phyloP scores from a whole-genome alignment of 2,113 vertebrate genomes.

The Anser brachyrhynchus region DNA sequence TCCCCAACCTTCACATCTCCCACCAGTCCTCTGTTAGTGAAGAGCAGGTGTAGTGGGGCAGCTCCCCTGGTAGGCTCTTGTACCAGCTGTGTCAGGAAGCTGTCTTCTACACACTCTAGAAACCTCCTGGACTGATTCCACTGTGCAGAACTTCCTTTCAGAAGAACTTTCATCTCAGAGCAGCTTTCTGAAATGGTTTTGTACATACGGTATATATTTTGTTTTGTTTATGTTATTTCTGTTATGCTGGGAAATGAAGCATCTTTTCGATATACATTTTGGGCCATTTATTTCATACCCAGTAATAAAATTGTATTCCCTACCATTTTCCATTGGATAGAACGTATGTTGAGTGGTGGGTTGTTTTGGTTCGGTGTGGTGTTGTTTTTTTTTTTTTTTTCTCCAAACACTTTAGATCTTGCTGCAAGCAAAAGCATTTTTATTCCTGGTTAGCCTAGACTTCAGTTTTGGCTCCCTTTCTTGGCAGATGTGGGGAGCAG shows the following conservation, averaged over 20 bases:
- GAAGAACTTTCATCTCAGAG: neutral
- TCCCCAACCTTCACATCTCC: no score
- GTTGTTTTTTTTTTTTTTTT: neutral
- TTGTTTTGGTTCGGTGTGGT: no score
- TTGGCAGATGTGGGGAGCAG: neutral
- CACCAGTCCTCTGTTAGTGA: no score
- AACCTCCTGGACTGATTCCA: no score
- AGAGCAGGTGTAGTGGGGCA: no score
- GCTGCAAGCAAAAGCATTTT: neutral
- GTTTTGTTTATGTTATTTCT: neutral
- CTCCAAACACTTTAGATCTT: neutral
- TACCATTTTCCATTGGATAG: neutral
- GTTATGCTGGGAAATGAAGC: neutral
- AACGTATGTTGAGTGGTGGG: neutral
- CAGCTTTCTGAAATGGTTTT: neutral
- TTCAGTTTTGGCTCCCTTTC: neutral
- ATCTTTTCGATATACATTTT: neutral
- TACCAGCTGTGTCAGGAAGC: no score
- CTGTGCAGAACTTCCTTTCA: neutral
- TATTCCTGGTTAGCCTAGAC: neutral
- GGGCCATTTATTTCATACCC: neutral
- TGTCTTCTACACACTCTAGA: no score
- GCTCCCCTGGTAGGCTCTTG: no score
- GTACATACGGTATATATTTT: neutral
- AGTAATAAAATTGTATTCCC: neutral